Evolutionary conservation across 1,140 invertebrate genomes (phyloP), one percentile per base, ranked within the genome.

Genomic region (Papilio glaucus): DNA sequence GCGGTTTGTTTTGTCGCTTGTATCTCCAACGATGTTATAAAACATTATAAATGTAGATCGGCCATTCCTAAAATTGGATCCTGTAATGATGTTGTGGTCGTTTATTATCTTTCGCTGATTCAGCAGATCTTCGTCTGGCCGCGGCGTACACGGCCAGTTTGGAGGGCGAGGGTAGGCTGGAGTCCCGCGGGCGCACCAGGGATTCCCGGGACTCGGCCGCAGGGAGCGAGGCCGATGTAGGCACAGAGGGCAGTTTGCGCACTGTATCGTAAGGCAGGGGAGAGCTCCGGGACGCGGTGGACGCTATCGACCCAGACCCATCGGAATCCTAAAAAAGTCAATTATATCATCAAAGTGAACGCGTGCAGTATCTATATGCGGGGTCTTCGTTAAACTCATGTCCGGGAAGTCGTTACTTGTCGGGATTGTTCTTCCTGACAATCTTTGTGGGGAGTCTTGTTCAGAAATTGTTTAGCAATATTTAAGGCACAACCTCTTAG

Each of bases 71-170:
- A 53, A 72, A 65, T 53, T 94, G 91, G 96, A 87, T 96, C 96
- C 77, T 96, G 95, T 82, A 96, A 87, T 96, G 96, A 82, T 96
- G 96, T 76, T 94, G 91, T 38, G 91, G 89, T 72, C 91, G 89
- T 68, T 93, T 93, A 74, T 94, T 95, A 72, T 92, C 91, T 83
- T 89, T 95, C 72, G 85, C 94, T 80, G 93, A 89, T 94, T 90
- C 94, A 82, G 90, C 94, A 93, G 94, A 90, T 84, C 93, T 95
- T 77, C 93, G 92, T 79, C 93, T 92, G 13, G 92, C 82, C 37
- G 87, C 89, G 2, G 94, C 94, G 74, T 94, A 95, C 73, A 95
- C 91, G 1, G 94, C 91, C 13, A 95, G 85, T 80, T 95, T 95
- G 0, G 94, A 94, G 0, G 95, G 95, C 10, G 95, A 94, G 9